These are phyloP conservation scores for Peromyscus melanophrys DNA, from an alignment of 2,797 vertebrate species.

Conservation along the genomic window DNA sequence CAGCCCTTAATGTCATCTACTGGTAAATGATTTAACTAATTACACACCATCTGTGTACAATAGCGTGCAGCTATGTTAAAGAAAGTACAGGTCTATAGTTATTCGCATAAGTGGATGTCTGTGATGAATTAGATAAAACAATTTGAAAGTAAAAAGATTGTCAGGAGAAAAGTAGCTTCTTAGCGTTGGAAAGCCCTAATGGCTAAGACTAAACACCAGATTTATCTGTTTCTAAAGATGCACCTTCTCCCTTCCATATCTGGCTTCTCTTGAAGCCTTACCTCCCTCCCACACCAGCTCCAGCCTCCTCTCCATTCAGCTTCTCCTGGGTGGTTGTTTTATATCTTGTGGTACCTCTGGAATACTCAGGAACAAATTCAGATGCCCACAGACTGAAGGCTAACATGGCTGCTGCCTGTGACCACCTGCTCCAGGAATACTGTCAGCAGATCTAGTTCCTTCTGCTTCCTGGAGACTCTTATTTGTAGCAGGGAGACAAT, in stretches of 20 bases:
- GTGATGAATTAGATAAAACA: slow-evolving; percentile 13
- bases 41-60: not conserved
- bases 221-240: not conserved
- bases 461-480: not conserved
- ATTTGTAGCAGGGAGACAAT: not conserved
- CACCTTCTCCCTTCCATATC: not conserved
- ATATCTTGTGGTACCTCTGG: not conserved
- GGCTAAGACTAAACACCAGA: not conserved
- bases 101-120: not conserved
- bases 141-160: not conserved
- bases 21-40: not conserved
- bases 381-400: too few relatives aligned
- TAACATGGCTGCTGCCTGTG: not conserved
- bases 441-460: not conserved
- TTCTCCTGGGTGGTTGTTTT: not conserved
- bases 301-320: not conserved
- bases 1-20: not conserved
- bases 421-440: not conserved
- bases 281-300: not conserved
- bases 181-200: not conserved
- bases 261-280: not conserved
- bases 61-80: not conserved
- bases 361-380: not conserved
- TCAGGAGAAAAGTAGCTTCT: slow-evolving; percentile 1
- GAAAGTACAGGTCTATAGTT: not conserved